Evolutionary conservation across 2,797 vertebrate species (phyloP), one percentile per base, ranked within the genome.

Genomic region (Trematomus bernacchii): DNA sequence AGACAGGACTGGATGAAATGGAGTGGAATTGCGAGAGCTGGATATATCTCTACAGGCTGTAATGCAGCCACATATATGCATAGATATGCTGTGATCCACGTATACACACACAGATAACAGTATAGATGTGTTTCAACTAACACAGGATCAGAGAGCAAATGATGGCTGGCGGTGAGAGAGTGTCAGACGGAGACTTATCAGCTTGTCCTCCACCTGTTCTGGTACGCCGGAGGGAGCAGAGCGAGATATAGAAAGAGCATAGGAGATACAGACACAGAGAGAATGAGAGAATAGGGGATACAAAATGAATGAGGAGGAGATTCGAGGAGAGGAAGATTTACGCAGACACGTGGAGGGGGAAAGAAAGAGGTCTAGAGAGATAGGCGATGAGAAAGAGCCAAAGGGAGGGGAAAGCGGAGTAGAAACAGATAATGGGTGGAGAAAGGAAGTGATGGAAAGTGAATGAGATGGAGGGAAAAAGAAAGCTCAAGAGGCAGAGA

Each of bases 1-100:
- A 78, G 86, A 80, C 54, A 71, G 70, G 61, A 84, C 70, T 53
- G 77, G 82, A 87, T 82, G 81, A 90, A 91, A 91, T 88, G 27
- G 70, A 66, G 53, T 74, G 66, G 80, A 91, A 90, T 90, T 90
- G 80, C 79, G 57, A 72, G 65, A 72, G 62, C 65, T 19, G 72
- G 60, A 57, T 79, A 59, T 71, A 58, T 79, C 74, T 79, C 52
- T 54, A 10, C 51, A 2, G 18, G 59, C 77, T 61, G 65, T 72
- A 77, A 85, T 65, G 65, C 53, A 37, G 74, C 14, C 66, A 71
- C 46, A 64, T 71, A 76, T 73, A 79, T 57, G 55, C 58, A 81
- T 18, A 84, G 53, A 78, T 62, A 75, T 3, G 54, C 60, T 67
- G 68, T 65, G 73, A 87, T 76, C 72, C 66, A 60, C 5, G 15